Conservation (phyloP, 1,140 invertebrate genomes). For the Heliconius hermathena region DNA sequence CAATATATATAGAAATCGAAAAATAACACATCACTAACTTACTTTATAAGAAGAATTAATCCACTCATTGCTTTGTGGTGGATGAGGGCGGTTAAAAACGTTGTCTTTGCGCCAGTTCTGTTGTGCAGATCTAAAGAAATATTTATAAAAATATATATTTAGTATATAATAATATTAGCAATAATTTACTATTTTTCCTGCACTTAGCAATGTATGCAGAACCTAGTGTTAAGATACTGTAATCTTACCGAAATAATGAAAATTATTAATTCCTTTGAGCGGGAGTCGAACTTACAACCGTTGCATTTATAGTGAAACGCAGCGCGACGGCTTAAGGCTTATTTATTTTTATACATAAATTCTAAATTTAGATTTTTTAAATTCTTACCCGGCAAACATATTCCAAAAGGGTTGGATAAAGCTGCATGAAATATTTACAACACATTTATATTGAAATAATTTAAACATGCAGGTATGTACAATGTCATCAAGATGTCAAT, state of each 20-base stretch:
- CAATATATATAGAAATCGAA: no score
- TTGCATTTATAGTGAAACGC: no score
- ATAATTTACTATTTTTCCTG: no score
- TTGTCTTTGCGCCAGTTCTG: slow-evolving; percentile 63
- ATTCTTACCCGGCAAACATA: slow-evolving; percentile 61
- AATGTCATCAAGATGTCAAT: no score
- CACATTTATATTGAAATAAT: background rate
- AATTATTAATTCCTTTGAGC: no score
- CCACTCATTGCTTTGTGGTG: slow-evolving; percentile 48
- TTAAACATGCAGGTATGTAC: background rate
- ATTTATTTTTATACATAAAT: no score
- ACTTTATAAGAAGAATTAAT: slow-evolving; percentile 56
- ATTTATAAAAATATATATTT: background rate
- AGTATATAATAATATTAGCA: background rate
- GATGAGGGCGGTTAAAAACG: slow-evolving; percentile 33
- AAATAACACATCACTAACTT: background rate
- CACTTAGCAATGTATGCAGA: no score
- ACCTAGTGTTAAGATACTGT: no score
- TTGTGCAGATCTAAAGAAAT: slow-evolving; percentile 41
- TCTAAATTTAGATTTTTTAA: background rate
- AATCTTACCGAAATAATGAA: no score
- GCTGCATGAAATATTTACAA: slow-evolving; percentile 45
- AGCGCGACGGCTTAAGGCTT: no score
- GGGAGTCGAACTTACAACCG: no score
- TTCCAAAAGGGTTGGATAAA: slow-evolving; percentile 59